Percentiles rank a stretch among this genome's conserved stretches.
These are phyloP conservation scores for Lingula anatina DNA, from an alignment of 2,888 invertebrate species.

Conservation along the genomic window DNA sequence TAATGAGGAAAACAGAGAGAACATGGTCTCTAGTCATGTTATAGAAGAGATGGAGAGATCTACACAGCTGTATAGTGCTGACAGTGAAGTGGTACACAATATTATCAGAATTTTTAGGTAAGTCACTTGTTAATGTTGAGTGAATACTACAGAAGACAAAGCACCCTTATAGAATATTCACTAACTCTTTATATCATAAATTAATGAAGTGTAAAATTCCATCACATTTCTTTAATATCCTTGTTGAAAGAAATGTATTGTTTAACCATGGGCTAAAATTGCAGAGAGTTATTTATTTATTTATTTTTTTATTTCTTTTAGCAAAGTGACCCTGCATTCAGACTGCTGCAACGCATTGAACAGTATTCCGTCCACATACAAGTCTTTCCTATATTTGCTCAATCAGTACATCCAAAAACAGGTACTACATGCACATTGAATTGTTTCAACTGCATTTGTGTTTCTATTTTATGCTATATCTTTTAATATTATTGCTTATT, in stretches of 20 bases:
- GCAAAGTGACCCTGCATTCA: slow-evolving; percentile 73
- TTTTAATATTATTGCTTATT: too few species aligned
- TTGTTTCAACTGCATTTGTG: too few species aligned
- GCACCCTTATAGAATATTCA: too few species aligned
- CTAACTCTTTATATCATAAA: too few species aligned
- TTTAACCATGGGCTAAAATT: too few species aligned
- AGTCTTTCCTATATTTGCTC: slow-evolving; percentile 61
- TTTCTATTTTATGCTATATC: too few species aligned
- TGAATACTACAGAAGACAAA: too few species aligned
- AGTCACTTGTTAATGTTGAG: too few species aligned
- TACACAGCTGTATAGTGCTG: slow-evolving; percentile 66
- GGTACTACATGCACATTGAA: slow-evolving; percentile 24
- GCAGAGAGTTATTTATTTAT: too few species aligned
- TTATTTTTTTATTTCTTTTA: slow-evolving; percentile 56
- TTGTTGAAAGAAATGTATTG: too few species aligned
- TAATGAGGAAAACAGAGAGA: slow-evolving; percentile 56
- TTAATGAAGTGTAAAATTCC: too few species aligned
- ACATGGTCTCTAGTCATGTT: slow-evolving; percentile 64
- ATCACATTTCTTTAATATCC: too few species aligned
- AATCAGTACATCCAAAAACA: slow-evolving; percentile 66
- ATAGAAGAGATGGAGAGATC: slow-evolving; percentile 68
- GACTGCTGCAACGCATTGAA: slow-evolving; percentile 67
- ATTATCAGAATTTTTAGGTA: slow-evolving; percentile 51
- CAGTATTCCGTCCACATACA: slow-evolving; percentile 57
- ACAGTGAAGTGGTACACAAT: slow-evolving; percentile 55